phyloP scores from a whole-genome alignment of 2,113 vertebrate species.

The Psilopogon haemacephalus region DNA sequence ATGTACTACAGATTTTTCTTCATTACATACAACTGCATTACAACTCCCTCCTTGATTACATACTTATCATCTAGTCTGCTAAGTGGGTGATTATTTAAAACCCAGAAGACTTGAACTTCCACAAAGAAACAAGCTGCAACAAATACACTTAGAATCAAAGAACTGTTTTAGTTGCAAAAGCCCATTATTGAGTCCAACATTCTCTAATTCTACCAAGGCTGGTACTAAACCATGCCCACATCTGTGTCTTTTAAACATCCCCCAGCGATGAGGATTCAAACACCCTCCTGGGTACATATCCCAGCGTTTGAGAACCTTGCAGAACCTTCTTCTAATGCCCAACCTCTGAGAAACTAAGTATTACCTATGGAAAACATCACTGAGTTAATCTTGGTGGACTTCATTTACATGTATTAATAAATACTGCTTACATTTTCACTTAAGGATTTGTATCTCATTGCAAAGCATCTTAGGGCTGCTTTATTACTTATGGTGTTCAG shows the following conservation, averaged over 20 bases:
- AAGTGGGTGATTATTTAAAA: neutral
- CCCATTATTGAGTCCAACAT: no score
- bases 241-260: no score
- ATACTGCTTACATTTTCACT: neutral
- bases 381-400: neutral
- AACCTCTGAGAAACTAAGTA: neutral
- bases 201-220: no score
- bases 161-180: no score
- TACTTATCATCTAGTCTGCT: neutral
- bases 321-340: no score
- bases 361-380: neutral
- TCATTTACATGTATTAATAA: neutral
- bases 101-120: neutral
- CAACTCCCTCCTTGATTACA: neutral
- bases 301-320: no score
- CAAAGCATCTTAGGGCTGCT: neutral
- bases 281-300: no score
- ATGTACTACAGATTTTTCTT: neutral
- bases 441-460: neutral
- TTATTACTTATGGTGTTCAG: neutral
- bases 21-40: no score
- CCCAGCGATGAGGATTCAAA: no score
- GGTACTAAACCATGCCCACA: no score
- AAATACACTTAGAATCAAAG: neutral
- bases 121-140: neutral